Evolutionary conservation across 1,140 invertebrate genomes (phyloP).

Genomic region (Coelopa frigida): DNA sequence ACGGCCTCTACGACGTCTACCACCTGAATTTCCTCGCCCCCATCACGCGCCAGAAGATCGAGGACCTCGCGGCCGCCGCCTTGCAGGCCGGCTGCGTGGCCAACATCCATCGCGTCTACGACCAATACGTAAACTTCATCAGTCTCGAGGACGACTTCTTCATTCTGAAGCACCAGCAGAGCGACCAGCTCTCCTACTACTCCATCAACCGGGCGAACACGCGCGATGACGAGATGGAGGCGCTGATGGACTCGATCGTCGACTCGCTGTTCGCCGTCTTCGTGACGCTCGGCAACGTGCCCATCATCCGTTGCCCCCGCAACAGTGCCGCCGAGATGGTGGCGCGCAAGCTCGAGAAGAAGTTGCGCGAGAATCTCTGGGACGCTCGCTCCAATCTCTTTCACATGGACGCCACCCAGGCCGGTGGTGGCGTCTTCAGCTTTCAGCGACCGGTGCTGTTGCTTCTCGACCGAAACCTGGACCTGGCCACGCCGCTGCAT

Average conservation of each 20-base stretch:
- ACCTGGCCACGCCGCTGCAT: constrained; percentile 95
- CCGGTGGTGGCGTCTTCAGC: constrained; percentile 67
- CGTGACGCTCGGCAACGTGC: constrained; percentile 89
- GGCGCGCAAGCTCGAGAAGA: constrained; percentile 94
- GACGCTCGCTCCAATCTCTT: constrained; percentile 96
- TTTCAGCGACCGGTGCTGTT: constrained; percentile 91
- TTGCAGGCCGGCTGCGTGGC: constrained; percentile 80
- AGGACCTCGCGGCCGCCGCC: constrained; percentile 89
- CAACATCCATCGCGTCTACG: constrained; percentile 90
- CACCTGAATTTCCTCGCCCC: constrained; percentile 98
- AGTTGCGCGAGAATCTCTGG: constrained; percentile 91
- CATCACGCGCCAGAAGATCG: constrained; percentile 87
- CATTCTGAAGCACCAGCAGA: constrained; percentile 85
- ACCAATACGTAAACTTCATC: constrained; percentile 99
- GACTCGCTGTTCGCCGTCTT: constrained; percentile 97
- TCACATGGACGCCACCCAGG: constrained; percentile 69
- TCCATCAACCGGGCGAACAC: constrained; percentile 90
- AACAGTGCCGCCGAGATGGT: constrained; percentile 99
- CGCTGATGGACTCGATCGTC: constrained; percentile 89
- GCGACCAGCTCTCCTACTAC: constrained; percentile 88
- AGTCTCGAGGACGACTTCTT: constrained; percentile 97
- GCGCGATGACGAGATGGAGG: constrained; percentile 93
- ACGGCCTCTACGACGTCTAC: constrained; percentile 89
- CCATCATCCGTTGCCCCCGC: constrained; percentile 89
- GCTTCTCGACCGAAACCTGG: constrained; percentile 89